Conservation (phyloP, 1,140 invertebrate species). For the Marisa cornuarietis region DNA sequence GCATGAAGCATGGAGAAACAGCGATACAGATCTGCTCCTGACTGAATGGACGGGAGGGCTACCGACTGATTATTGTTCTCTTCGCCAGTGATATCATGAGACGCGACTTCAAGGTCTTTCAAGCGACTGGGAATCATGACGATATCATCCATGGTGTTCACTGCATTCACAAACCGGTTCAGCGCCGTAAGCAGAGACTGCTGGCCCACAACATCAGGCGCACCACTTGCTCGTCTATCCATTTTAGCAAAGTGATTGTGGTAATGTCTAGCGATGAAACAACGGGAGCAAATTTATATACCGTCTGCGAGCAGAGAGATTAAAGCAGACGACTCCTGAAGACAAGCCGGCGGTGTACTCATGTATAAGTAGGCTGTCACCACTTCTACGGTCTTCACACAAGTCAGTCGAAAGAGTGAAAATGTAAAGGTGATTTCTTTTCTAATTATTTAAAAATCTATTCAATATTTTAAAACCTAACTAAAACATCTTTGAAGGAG, state of each 20-base stretch:
- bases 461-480: background rate
- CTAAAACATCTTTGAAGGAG: too few species aligned
- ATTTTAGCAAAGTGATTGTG: background rate
- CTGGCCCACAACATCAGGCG: constrained; percentile 25
- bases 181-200: constrained; percentile 48
- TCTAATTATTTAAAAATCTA: background rate
- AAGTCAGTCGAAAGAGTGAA: background rate
- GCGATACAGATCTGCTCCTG: constrained; percentile 44
- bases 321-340: background rate
- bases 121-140: constrained; percentile 55
- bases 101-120: constrained; percentile 45
- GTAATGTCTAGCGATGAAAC: background rate
- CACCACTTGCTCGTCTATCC: constrained; percentile 21
- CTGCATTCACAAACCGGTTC: constrained; percentile 49
- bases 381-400: background rate
- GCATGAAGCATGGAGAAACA: constrained; percentile 51
- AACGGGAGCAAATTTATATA: background rate
- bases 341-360: background rate
- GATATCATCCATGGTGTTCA: constrained; percentile 51
- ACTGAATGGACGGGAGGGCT: constrained; percentile 22
- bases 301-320: background rate
- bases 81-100: constrained; percentile 31
- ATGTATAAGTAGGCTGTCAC: constrained; percentile 6
- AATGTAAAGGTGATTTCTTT: background rate
- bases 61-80: constrained; percentile 37